These are phyloP conservation scores for Gulo gulo DNA, from an alignment of 2,113 vertebrate genomes.

Conservation along the genomic window DNA sequence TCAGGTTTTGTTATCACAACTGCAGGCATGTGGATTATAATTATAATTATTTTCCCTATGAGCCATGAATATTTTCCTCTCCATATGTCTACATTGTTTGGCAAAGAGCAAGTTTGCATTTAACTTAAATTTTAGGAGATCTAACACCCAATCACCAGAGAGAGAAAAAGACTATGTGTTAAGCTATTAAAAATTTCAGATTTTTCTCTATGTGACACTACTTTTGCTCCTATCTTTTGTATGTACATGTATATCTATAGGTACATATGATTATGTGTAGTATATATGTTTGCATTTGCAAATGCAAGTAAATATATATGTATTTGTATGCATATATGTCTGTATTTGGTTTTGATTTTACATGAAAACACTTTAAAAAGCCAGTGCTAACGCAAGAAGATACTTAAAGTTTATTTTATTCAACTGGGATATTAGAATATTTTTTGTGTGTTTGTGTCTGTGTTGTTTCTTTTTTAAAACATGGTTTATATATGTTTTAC, in stretches of 20 bases:
- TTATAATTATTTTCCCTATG: constrained; percentile 23
- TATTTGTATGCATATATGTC: background rate
- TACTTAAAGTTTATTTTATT: background rate
- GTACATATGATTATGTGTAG: background rate
- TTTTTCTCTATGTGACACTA: background rate
- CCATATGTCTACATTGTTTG: background rate
- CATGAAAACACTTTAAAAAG: background rate
- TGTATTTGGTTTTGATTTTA: background rate
- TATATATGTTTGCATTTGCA: background rate
- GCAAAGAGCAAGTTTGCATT: background rate
- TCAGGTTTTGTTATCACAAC: background rate
- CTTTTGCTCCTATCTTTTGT: background rate
- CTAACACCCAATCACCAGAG: background rate
- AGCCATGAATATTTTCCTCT: background rate
- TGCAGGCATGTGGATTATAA: background rate
- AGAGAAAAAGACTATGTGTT: background rate
- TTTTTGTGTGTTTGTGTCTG: background rate
- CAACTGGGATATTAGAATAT: background rate
- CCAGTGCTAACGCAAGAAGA: background rate
- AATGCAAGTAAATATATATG: background rate
- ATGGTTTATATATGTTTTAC: background rate
- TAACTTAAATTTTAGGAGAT: constrained; percentile 4
- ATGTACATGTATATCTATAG: background rate
- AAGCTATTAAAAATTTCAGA: background rate
- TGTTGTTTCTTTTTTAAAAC: background rate